phyloP scores from a whole-genome alignment of 1,140 invertebrate genomes.

The Thaumetopoea pityocampa region DNA sequence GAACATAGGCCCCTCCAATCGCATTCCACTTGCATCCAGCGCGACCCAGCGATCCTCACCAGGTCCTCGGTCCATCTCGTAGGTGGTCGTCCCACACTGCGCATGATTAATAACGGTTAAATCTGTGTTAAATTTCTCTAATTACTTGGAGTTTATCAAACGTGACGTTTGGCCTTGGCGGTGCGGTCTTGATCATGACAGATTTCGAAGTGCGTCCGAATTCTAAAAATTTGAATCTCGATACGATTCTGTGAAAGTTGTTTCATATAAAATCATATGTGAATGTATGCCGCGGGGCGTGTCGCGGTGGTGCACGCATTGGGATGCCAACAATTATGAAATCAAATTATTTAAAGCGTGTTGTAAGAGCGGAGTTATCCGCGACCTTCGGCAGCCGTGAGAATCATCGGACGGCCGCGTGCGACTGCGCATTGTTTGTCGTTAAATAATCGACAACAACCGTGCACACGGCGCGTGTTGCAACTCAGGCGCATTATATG shows the following conservation, averaged over 20 bases:
- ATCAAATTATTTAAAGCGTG: slow-evolving; percentile 66
- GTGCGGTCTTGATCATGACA: not conserved
- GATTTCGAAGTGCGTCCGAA: too few relatives aligned
- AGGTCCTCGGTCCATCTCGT: too few relatives aligned
- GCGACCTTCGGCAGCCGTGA: slow-evolving; percentile 63
- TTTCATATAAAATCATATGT: not conserved
- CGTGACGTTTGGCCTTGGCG: too few relatives aligned
- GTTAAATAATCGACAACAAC: slow-evolving; percentile 66
- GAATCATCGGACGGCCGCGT: slow-evolving; percentile 46
- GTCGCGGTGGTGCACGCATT: slow-evolving; percentile 28
- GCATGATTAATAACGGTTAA: too few relatives aligned
- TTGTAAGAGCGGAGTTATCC: slow-evolving; percentile 59
- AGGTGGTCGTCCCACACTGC: too few relatives aligned
- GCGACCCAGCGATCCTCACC: too few relatives aligned
- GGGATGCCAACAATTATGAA: slow-evolving; percentile 52
- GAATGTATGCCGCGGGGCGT: slow-evolving; percentile 10
- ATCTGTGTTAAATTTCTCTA: too few relatives aligned
- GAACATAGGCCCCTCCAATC: too few relatives aligned
- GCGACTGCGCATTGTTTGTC: slow-evolving; percentile 60
- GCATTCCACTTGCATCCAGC: too few relatives aligned
- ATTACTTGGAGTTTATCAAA: too few relatives aligned
- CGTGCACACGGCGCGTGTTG: slow-evolving; percentile 43
- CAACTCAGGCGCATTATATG: slow-evolving; percentile 32
- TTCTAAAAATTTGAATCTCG: too few relatives aligned
- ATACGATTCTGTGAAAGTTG: slow-evolving; percentile 11